Evolutionary conservation across 1,140 invertebrate species (phyloP), one percentile per base, ranked within the genome.

Genomic region (Eciton burchellii): DNA sequence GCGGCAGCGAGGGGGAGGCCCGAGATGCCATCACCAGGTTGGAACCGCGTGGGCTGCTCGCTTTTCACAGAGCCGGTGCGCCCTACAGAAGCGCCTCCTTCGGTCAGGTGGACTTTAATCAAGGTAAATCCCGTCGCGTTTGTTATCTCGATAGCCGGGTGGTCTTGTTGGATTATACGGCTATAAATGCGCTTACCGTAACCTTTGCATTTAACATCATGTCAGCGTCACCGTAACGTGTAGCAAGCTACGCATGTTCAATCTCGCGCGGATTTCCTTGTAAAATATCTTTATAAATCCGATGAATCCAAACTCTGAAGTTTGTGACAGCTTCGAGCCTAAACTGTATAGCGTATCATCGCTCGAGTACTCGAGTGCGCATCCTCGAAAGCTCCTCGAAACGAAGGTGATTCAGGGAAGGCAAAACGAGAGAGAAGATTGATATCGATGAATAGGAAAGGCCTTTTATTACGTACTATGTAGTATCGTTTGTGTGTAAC

Each of bases 31-130:
- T 92, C 14, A 83, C 89, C 8, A 89, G 90, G 49, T 62, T 92
- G 82, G 92, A 95, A 92, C 89, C 94, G 88, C 89, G 94, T 90
- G 87, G 93, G 90, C 89, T 90, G 59, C 84, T 88, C n/a, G 84
- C 81, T 65, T 90, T 84, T 83, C 91, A 89, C 24, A 88, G 85
- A 57, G 63, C 83, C 54, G 85, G 90, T 60, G 65, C 86, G 49
- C 96, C 97, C 3, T 97, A 96, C 85, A 94, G 97, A 35, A 97
- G 97, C 89, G 97, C 97, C 5, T 98, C 97, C 11, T 97, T 98
- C 88, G 97, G 97, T 0, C 97, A 97, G 92, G 97, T 97, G 54
- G 97, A 97, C 90, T 97, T 96, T 87, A 87, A 89, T 87, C 91
- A 92, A 87, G 92, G 93, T 93, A 84, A 89, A 83, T 35, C 35